These are phyloP conservation scores for Lepidochitona cinerea DNA, from an alignment of 2,888 invertebrate genomes.

Conservation along the genomic window DNA sequence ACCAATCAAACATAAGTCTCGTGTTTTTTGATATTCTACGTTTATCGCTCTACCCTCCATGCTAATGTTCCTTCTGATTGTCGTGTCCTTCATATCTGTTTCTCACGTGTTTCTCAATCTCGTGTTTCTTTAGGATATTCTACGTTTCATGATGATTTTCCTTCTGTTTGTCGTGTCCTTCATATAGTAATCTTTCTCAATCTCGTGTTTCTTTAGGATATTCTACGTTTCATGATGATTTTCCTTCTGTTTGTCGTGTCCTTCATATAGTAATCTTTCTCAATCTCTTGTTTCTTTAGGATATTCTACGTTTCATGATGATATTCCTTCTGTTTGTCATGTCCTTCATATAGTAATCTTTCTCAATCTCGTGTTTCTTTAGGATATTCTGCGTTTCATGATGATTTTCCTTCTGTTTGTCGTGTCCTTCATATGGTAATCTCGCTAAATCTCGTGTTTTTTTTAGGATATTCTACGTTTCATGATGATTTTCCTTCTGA, in stretches of 20 bases:
- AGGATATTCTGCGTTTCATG: background rate
- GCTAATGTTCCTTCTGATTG: no score
- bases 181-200: no score
- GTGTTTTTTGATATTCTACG: no score
- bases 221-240: background rate
- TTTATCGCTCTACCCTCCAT: no score
- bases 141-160: no score
- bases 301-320: background rate
- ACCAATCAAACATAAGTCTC: no score
- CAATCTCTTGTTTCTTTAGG: background rate
- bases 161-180: no score
- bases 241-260: background rate
- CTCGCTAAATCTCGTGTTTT: background rate
- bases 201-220: no score
- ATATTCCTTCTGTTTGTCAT: background rate
- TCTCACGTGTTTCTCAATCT: no score
- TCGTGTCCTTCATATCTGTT: no score
- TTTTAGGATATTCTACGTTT: conserved; percentile 32
- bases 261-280: background rate
- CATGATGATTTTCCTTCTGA: conserved; percentile 26
- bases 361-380: background rate
- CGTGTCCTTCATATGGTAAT: background rate
- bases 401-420: background rate
- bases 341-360: background rate
- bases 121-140: no score